These are phyloP conservation scores for Holocentrus rufus DNA, from an alignment of 2,797 vertebrate species.

Conservation along the genomic window DNA sequence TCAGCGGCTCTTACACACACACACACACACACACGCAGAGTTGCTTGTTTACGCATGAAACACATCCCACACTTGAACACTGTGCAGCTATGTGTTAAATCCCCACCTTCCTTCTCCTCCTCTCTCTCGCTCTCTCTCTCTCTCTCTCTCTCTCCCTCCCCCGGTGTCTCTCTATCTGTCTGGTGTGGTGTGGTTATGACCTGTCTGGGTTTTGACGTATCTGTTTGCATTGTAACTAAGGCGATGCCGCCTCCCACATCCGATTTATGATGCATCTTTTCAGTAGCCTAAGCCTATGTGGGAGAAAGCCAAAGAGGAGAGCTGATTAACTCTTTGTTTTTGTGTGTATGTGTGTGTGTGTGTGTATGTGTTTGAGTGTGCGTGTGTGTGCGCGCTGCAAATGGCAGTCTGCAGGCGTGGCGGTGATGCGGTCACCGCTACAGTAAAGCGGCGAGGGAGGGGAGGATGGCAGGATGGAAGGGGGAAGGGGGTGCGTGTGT, in stretches of 20 bases:
- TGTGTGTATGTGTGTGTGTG: slow-evolving; percentile 12
- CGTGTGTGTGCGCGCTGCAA: slow-evolving; percentile 1
- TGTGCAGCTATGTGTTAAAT: slow-evolving; percentile 50
- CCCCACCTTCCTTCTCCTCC: slow-evolving; percentile 44
- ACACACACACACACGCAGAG: slow-evolving; percentile 17
- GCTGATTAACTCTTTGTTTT: slow-evolving; percentile 43
- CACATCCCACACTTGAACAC: slow-evolving; percentile 57
- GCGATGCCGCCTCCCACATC: slow-evolving; percentile 62
- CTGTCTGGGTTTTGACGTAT: slow-evolving; percentile 76
- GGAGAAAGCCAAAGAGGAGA: slow-evolving; percentile 30
- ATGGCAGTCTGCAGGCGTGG: slow-evolving; percentile 54
- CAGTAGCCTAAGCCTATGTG: slow-evolving; percentile 46
- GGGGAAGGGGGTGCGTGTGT: slow-evolving; percentile 21
- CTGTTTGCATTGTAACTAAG: slow-evolving; percentile 58
- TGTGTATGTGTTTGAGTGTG: too few species aligned
- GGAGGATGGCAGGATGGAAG: slow-evolving; percentile 60
- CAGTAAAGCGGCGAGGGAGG: slow-evolving; percentile 64
- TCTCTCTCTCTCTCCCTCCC: not conserved
- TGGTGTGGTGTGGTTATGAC: slow-evolving; percentile 62
- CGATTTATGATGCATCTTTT: slow-evolving; percentile 53
- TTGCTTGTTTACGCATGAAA: slow-evolving; percentile 58
- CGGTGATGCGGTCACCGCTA: slow-evolving; percentile 65
- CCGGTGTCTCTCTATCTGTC: slow-evolving; percentile 56
- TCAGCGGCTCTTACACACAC: slow-evolving; percentile 13
- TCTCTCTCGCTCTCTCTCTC: slow-evolving; percentile 23